These are phyloP conservation scores for Phodopus roborovskii DNA, from an alignment of 2,113 vertebrate genomes.

Conservation along the genomic window DNA sequence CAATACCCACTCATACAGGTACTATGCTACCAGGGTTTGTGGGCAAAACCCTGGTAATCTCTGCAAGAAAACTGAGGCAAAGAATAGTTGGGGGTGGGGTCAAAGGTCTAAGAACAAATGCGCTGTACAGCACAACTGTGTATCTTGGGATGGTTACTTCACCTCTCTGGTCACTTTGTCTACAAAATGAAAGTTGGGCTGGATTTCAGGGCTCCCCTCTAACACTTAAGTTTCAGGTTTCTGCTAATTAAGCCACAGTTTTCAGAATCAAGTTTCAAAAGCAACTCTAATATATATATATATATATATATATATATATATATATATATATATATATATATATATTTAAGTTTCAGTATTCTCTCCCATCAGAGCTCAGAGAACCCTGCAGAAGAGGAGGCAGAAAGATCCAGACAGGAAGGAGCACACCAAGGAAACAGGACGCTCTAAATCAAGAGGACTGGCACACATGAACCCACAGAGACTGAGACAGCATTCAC, in stretches of 20 bases:
- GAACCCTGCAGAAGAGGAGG: background rate
- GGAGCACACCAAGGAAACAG: background rate
- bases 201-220: background rate
- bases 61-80: slow-evolving; percentile 1
- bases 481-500: background rate
- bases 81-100: background rate
- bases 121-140: background rate
- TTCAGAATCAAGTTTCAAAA: background rate
- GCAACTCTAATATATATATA: background rate
- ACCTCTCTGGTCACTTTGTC: background rate
- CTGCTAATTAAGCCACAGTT: background rate
- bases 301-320: too few species aligned
- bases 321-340: too few species aligned
- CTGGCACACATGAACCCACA: background rate
- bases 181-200: background rate
- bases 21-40: background rate
- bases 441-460: background rate
- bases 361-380: background rate
- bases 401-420: background rate
- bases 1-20: background rate
- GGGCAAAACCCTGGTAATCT: background rate
- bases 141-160: background rate
- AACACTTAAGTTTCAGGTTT: slow-evolving; percentile 6
- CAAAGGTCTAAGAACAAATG: background rate
- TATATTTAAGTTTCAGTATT: slow-evolving; percentile 35